Base-by-base conservation (phyloP, 2,113 vertebrate species). In the Barbus barbus region DNA sequence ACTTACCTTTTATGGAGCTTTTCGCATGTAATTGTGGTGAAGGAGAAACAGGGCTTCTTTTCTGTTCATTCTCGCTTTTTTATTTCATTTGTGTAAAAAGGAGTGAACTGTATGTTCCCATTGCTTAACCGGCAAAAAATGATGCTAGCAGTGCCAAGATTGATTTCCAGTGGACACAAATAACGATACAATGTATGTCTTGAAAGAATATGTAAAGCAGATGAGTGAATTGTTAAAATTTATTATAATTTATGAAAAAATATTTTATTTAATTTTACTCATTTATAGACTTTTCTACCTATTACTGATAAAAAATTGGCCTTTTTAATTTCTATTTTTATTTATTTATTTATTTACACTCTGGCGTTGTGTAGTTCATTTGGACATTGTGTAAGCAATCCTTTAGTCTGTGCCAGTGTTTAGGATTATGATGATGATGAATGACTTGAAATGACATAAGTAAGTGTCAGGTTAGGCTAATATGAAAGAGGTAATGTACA, bases 61-160 rank as follows among this genome's bases (percentile, higher is more conserved):
- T 63, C 60, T 63, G 60, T 63, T 63, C 60, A 14, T 44, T 72
- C 36, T 24, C 22, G 0, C 36, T 41, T 38, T 0, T 46, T n/a
- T 38, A 38, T 69, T 69, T 69, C 0, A 38, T 71, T 71, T n/a
- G 67, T 71, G 67, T 38, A 38, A 71, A 71, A n/a, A 71, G 20
- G 18, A 71, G 67, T 38, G 67, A 38, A 71, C 20, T 71, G 67
- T 38, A 38, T 71, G 20, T 71, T 71, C 67, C 33, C 33, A 71
- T 71, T 38, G 67, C 18, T 38, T 36, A 38, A 38, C 31, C 11
- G 18, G 9, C 1, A 0, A 4, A 38, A 36, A 38, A 69, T 69
- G 9, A 38, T 11, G 1, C 33, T 69, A 22, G 9, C 18, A 38
- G 33, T 2, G 33, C 33, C 33, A 69, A 38, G 33, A 22, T 22